Conservation (phyloP, 2,797 vertebrate genomes). For the Hemibagrus guttatus region DNA sequence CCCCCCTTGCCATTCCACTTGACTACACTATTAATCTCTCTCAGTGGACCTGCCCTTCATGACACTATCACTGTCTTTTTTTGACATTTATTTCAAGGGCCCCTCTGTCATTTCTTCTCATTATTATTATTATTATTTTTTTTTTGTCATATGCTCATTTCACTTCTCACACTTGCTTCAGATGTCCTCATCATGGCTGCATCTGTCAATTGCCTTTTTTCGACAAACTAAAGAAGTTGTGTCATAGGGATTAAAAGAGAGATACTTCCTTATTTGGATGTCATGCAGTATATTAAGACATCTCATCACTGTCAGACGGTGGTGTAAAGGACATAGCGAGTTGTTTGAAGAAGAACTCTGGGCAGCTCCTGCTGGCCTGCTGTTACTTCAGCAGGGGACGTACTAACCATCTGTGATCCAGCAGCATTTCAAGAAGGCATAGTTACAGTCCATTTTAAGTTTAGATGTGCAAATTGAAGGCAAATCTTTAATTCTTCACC, state of each 20-base stretch:
- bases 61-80: slow-evolving; percentile 62
- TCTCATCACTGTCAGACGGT: slow-evolving; percentile 21
- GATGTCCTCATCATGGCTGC: slow-evolving; percentile 53
- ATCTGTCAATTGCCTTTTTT: slow-evolving; percentile 11
- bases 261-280: slow-evolving; percentile 10
- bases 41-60: slow-evolving; percentile 70
- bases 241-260: not conserved
- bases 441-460: slow-evolving; percentile 16
- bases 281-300: slow-evolving; percentile 9
- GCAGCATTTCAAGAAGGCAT: slow-evolving; percentile 25
- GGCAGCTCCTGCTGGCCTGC: slow-evolving; percentile 17
- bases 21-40: slow-evolving; percentile 76
- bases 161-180: slow-evolving; percentile 72
- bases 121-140: slow-evolving; percentile 71
- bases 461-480: slow-evolving; percentile 6
- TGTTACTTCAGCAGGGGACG: slow-evolving; percentile 27
- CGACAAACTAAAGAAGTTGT: not conserved
- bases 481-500: slow-evolving; percentile 41
- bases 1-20: slow-evolving; percentile 68
- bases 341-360: slow-evolving; percentile 33
- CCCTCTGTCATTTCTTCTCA: slow-evolving; percentile 75
- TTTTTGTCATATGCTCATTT: slow-evolving; percentile 76
- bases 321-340: not conserved
- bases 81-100: slow-evolving; percentile 69
- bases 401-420: slow-evolving; percentile 42